Evolutionary conservation across 1,140 invertebrate genomes (phyloP).

Genomic region (Phenacoccus solenopsis): DNA sequence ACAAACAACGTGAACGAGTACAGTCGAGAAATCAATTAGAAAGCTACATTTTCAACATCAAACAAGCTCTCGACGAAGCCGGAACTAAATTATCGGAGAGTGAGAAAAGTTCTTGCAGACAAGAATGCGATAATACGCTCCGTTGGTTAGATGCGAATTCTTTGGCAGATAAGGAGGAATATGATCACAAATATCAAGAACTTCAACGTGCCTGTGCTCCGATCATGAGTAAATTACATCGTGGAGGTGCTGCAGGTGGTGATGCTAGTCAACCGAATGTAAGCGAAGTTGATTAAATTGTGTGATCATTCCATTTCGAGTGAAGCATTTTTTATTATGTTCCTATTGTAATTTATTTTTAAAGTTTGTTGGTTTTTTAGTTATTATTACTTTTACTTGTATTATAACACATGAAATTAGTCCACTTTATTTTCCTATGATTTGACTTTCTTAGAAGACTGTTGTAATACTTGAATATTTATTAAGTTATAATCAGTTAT

Average conservation of each 20-base stretch:
- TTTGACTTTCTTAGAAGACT: no score
- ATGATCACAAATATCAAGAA: slow-evolving; percentile 42
- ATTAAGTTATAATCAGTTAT: no score
- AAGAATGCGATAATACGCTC: slow-evolving; percentile 39
- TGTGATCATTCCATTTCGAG: background rate
- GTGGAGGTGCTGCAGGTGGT: slow-evolving; percentile 24
- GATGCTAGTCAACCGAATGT: background rate
- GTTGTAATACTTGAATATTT: no score
- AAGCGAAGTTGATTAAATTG: slow-evolving; percentile 5
- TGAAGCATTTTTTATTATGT: background rate
- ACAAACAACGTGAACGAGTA: slow-evolving; percentile 48
- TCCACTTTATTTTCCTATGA: background rate
- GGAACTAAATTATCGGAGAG: slow-evolving; percentile 31
- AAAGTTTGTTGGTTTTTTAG: background rate
- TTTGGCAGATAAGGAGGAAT: slow-evolving; percentile 48
- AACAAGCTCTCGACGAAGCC: slow-evolving; percentile 40
- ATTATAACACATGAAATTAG: background rate
- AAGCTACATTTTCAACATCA: slow-evolving; percentile 66
- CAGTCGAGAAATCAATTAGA: slow-evolving; percentile 67
- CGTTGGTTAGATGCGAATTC: slow-evolving; percentile 54
- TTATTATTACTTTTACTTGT: background rate
- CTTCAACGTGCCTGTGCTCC: slow-evolving; percentile 39
- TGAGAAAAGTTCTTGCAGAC: slow-evolving; percentile 34
- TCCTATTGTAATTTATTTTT: background rate
- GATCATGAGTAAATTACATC: slow-evolving; percentile 41